Evolutionary conservation across 2,113 vertebrate species (phyloP).

Genomic region (Paramisgurnus dabryanus): DNA sequence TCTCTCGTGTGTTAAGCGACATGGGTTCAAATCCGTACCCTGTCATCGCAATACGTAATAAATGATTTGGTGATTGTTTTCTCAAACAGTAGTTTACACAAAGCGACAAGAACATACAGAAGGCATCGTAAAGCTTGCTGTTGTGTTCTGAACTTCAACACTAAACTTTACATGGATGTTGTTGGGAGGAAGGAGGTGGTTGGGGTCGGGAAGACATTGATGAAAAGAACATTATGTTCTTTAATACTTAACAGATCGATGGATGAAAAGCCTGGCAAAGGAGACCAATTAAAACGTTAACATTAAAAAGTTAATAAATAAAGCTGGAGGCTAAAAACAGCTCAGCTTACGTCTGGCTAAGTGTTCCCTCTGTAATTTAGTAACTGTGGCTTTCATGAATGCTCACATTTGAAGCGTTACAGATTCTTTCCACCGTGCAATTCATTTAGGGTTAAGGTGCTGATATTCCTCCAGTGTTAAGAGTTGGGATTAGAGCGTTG

Average conservation of each 20-base stretch:
- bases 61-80: slow-evolving; percentile 15
- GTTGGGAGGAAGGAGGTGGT: background rate
- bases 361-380: background rate
- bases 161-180: background rate
- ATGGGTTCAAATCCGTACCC: slow-evolving; percentile 27
- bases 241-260: slow-evolving; percentile 18
- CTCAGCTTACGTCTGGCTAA: background rate
- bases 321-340: slow-evolving; percentile 21
- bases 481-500: background rate
- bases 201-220: slow-evolving; percentile 12
- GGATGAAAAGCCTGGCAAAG: background rate
- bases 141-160: slow-evolving; percentile 2
- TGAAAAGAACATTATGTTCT: background rate
- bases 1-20: background rate
- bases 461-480: slow-evolving; percentile 31
- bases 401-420: background rate
- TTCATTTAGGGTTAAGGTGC: slow-evolving; percentile 27
- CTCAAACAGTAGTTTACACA: slow-evolving; percentile 41
- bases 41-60: slow-evolving; percentile 25
- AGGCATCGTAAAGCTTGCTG: slow-evolving; percentile 31
- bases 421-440: background rate
- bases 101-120: background rate
- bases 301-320: slow-evolving; percentile 18
- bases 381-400: background rate
- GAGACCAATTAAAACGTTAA: slow-evolving; percentile 19